A percentile compares a stretch with the other conserved stretches of the same genome.
Conservation (phyloP, 2,888 invertebrate genomes). For the Scaptomyza parva region DNA sequence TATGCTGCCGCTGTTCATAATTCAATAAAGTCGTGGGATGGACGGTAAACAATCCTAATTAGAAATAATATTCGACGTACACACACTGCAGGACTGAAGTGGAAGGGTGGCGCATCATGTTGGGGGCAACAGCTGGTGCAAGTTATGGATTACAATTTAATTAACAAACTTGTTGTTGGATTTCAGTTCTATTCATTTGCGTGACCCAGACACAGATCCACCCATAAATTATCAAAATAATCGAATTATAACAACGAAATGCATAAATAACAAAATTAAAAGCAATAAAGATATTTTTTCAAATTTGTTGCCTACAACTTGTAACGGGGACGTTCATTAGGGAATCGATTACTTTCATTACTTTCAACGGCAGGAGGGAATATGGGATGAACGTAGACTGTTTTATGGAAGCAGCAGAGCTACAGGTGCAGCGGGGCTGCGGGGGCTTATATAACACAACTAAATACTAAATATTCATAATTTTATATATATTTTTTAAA, state of each 20-base stretch:
- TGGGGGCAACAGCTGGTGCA: constrained; percentile 54
- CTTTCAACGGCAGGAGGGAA: constrained; percentile 33
- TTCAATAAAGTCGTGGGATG: constrained; percentile 49
- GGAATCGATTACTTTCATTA: constrained; percentile 53
- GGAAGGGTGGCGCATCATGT: constrained; percentile 38
- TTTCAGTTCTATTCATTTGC: constrained; percentile 34
- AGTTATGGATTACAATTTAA: constrained; percentile 70
- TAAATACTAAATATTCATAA: constrained; percentile 52
- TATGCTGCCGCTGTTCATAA: constrained; percentile 34
- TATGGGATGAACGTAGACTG: constrained; percentile 22
- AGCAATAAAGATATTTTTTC: constrained; percentile 34
- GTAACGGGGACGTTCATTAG: constrained; percentile 44
- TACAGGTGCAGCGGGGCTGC: constrained; percentile 67
- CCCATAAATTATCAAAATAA: constrained; percentile 60
- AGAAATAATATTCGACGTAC: constrained; percentile 45
- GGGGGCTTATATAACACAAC: constrained; percentile 68
- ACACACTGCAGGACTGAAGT: background rate
- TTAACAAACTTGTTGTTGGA: constrained; percentile 67
- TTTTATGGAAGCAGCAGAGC: constrained; percentile 48
- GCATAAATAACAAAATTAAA: constrained; percentile 66
- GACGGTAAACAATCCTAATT: constrained; percentile 49
- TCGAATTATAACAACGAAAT: constrained; percentile 54
- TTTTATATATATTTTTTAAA: constrained; percentile 32
- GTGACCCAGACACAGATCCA: constrained; percentile 33
- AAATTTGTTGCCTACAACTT: constrained; percentile 57